Conservation (phyloP, 1,140 invertebrate genomes). For the Camponotus vicinus region DNA sequence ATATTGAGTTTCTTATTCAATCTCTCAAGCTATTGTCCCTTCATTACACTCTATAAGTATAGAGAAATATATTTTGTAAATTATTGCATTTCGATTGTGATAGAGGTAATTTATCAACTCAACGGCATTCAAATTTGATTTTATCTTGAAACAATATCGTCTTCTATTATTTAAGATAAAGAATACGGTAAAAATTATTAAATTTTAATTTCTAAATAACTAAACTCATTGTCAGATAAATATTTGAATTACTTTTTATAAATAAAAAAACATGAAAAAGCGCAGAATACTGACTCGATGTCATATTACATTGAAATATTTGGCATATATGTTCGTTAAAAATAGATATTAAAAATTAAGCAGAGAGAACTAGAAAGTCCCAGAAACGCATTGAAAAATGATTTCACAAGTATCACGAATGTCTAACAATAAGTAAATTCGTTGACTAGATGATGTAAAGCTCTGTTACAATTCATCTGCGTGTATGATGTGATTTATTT, state of each 20-base stretch:
- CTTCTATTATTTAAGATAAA: not conserved
- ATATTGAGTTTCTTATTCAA: conserved; percentile 7
- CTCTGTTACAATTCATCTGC: conserved; percentile 1
- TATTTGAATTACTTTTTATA: not conserved
- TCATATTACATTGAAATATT: no score
- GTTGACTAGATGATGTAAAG: conserved; percentile 71
- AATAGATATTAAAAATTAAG: not conserved
- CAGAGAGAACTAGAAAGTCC: conserved; percentile 9
- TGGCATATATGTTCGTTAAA: not conserved
- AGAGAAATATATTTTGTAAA: conserved; percentile 27
- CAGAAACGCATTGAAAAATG: conserved; percentile 38
- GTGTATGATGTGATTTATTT: conserved; percentile 7
- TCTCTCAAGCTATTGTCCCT: not conserved
- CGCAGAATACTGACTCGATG: not conserved
- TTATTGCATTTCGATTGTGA: not conserved
- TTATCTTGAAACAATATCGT: not conserved
- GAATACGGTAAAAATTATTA: not conserved
- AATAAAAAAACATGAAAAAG: not conserved
- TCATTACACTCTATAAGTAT: not conserved
- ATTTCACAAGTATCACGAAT: conserved; percentile 41
- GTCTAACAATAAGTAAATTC: conserved; percentile 45
- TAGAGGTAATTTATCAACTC: conserved; percentile 3
- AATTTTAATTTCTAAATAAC: conserved; percentile 24
- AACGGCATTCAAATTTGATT: not conserved
- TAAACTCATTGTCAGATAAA: conserved; percentile 16